Percentiles rank a stretch among this genome's conserved stretches.
These are phyloP conservation scores for Neogobius melanostomus DNA, from an alignment of 2,113 vertebrate genomes.

Conservation along the genomic window DNA sequence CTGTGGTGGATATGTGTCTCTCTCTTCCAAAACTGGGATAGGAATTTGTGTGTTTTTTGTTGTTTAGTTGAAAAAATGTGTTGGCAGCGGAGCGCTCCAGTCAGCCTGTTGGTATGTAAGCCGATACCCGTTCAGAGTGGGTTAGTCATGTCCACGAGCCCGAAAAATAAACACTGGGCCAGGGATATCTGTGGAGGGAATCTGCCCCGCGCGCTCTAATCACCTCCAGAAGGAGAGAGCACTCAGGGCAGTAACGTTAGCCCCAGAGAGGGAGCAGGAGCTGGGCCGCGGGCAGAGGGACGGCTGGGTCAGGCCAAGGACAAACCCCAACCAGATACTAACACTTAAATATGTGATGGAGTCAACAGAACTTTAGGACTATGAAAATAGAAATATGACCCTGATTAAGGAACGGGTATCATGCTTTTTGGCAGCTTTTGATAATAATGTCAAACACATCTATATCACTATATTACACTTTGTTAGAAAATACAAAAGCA, in stretches of 20 bases:
- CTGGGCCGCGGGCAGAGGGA: constrained; percentile 85
- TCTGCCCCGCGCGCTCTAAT: constrained; percentile 99
- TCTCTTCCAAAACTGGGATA: too few species aligned
- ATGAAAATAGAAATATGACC: too few species aligned
- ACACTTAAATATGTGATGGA: background rate
- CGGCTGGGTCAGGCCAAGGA: constrained; percentile 86
- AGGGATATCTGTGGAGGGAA: constrained; percentile 99
- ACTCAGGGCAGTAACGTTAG: constrained; percentile 98
- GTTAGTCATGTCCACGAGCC: constrained; percentile 99
- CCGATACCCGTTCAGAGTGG: constrained; percentile 89
- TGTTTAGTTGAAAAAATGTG: constrained; percentile 35
- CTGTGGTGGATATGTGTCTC: too few species aligned
- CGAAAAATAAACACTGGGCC: constrained; percentile 99
- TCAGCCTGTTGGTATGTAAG: constrained; percentile 92
- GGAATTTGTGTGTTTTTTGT: too few species aligned
- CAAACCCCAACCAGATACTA: constrained; percentile 77
- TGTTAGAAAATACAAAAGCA: too few species aligned
- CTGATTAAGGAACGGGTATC: too few species aligned
- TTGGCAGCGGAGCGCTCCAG: constrained; percentile 62
- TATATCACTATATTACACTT: too few species aligned
- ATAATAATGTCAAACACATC: too few species aligned
- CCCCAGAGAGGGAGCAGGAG: constrained; percentile 89
- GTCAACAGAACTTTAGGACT: too few species aligned
- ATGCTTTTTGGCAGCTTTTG: too few species aligned
- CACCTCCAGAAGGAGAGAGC: constrained; percentile 97